Evolutionary conservation across 1,140 invertebrate species (phyloP).

Genomic region (Diachasmimorpha longicaudata): DNA sequence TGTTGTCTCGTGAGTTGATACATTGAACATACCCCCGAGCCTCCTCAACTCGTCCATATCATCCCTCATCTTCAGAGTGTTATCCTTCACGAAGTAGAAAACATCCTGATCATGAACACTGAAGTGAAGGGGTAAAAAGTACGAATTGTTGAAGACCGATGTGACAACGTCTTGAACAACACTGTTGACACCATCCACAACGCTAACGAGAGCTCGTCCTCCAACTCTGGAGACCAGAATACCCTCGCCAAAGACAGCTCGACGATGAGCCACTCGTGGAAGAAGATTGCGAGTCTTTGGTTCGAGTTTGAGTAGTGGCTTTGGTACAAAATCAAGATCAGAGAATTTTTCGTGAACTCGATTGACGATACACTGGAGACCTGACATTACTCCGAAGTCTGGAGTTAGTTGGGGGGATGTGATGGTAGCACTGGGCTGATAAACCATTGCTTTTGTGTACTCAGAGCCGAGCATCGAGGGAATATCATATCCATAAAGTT

Average conservation of each 20-base stretch:
- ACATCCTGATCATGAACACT: conserved; percentile 91
- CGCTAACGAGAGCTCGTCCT: conserved; percentile 80
- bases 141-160: conserved; percentile 92
- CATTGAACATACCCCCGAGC: conserved; percentile 90
- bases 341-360: conserved; percentile 80
- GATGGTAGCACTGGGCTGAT: conserved; percentile 76
- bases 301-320: conserved; percentile 80
- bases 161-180: conserved; percentile 92
- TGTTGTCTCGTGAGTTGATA: conserved; percentile 87
- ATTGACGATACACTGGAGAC: conserved; percentile 85
- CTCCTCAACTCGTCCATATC: conserved; percentile 87
- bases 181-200: conserved; percentile 83
- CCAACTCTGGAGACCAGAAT: conserved; percentile 84
- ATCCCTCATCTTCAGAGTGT: conserved; percentile 82
- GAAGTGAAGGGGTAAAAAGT: conserved; percentile 89
- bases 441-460: conserved; percentile 78
- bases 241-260: conserved; percentile 88
- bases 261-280: conserved; percentile 80
- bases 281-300: conserved; percentile 80
- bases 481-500: conserved; percentile 87
- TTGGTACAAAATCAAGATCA: conserved; percentile 82
- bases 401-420: conserved; percentile 79
- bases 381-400: conserved; percentile 87
- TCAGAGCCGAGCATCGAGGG: conserved; percentile 83
- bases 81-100: conserved; percentile 95